phyloP scores from a whole-genome alignment of 2,797 vertebrate genomes.

The Mus minutoides region DNA sequence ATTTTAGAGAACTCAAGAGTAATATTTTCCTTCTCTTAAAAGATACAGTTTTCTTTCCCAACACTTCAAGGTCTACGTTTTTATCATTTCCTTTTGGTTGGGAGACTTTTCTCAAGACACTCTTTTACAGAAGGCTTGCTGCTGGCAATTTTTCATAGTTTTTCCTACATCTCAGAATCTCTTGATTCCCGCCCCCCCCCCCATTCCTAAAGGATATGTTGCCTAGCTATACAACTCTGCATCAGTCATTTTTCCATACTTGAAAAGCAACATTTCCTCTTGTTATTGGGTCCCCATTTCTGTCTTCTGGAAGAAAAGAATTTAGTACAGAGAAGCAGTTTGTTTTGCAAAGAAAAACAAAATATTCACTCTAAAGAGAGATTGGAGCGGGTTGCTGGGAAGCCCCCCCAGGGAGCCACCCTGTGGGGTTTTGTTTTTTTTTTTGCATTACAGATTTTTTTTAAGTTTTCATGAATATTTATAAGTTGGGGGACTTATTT shows the following conservation, averaged over 20 bases:
- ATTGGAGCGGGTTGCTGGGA: background rate
- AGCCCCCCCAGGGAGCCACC: background rate
- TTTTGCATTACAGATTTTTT: background rate
- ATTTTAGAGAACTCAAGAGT: conserved; percentile 50
- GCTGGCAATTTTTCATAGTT: background rate
- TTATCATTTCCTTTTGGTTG: background rate
- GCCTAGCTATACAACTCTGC: background rate
- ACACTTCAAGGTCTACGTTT: conserved; percentile 8
- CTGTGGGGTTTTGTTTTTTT: background rate
- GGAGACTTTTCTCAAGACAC: background rate
- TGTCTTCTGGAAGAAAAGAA: background rate
- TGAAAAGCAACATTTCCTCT: conserved; percentile 33
- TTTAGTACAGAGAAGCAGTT: background rate
- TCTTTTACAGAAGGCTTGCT: background rate
- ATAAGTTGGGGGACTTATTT: background rate
- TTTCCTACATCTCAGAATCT: background rate
- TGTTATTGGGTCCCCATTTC: background rate
- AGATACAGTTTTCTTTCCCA: background rate
- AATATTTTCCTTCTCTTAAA: conserved; percentile 20
- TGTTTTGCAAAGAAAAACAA: background rate
- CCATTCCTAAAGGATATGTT: background rate
- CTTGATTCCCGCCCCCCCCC: background rate
- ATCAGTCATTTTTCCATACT: background rate
- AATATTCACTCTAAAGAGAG: background rate
- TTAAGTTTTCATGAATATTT: background rate